Evolutionary conservation across 2,113 vertebrate genomes (phyloP).

Genomic region (Sorex fumeus): DNA sequence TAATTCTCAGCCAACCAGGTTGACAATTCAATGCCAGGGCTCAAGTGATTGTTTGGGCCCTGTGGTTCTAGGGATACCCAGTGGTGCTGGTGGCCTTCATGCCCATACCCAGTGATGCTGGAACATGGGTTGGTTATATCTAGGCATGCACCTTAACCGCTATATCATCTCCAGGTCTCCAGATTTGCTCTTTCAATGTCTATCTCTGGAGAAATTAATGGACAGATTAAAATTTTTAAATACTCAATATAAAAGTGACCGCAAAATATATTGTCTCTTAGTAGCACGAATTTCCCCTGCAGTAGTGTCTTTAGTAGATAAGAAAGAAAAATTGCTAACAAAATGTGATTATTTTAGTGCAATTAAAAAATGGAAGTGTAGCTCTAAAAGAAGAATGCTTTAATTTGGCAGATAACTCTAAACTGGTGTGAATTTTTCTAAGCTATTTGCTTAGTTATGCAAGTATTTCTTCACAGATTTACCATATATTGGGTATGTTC

Average conservation of each 20-base stretch:
- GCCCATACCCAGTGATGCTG: too few relatives aligned
- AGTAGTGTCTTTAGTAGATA: slow-evolving; percentile 15
- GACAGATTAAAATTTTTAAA: slow-evolving; percentile 47
- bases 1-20: too few relatives aligned
- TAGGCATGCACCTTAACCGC: too few relatives aligned
- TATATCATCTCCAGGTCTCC: too few relatives aligned
- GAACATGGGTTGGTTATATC: too few relatives aligned
- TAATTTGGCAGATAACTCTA: slow-evolving; percentile 38
- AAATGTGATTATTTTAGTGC: slow-evolving; percentile 52
- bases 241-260: not conserved
- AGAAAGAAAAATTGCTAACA: slow-evolving; percentile 44
- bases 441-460: slow-evolving; percentile 51
- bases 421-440: slow-evolving; percentile 25
- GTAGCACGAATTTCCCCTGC: slow-evolving; percentile 48
- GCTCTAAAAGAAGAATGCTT: not conserved
- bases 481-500: slow-evolving; percentile 51
- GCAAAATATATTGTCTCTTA: slow-evolving; percentile 51
- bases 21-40: too few relatives aligned
- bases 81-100: too few relatives aligned
- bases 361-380: slow-evolving; percentile 46
- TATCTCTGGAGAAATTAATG: slow-evolving; percentile 26
- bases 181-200: slow-evolving; percentile 9
- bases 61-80: too few relatives aligned
- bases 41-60: too few relatives aligned
- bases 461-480: slow-evolving; percentile 60